Evolutionary conservation across 2,113 vertebrate genomes (phyloP), one percentile per base, ranked within the genome.

Genomic region (Leptodactylus fuscus): DNA sequence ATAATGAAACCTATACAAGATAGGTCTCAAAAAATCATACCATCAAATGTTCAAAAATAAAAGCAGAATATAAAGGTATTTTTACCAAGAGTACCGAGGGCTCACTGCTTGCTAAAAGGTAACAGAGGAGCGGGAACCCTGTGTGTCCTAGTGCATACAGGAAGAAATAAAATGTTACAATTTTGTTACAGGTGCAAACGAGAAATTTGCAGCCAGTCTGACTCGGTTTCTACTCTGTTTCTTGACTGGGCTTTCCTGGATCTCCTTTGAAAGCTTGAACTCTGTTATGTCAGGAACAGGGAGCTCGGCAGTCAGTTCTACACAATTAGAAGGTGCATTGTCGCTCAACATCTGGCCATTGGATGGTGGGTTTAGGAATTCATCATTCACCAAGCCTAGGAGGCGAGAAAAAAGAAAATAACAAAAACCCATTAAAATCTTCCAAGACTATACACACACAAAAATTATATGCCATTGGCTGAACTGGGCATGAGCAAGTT

Each of bases 201-300:
- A 97, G 77, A 99, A 99, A 88, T 98, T 99, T 84, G 97, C 97
- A 76, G 97, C 97, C 85, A 99, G 92, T 90, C 95, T 97, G 65
- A 99, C 95, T 92, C 94, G 95, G 90, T 90, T 97, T 89, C 97
- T 96, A 53, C 93, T 88, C 38, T 94, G 93, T 91, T 94, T 97
- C 92, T 93, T 97, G 90, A 94, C 93, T 69, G 97, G 97, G 88
- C 97, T 98, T 89, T 96, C 96, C 1, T 36, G 77, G 11, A 87
- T 88, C 88, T 93, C 93, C 87, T 91, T 93, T 88, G 69, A 90
- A 34, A 60, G 75, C 12, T 81, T 88, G 0, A 44, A 62, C 55
- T 86, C 75, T 0, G 78, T 88, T 34, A 85, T 78, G 82, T 92
- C 91, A 41, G 90, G 89, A 76, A 67, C 60, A 51, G 90, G 82